Percentiles rank a stretch among this genome's conserved stretches.
Conservation (phyloP, 2,113 vertebrate species). For the Hippopotamus amphibius region DNA sequence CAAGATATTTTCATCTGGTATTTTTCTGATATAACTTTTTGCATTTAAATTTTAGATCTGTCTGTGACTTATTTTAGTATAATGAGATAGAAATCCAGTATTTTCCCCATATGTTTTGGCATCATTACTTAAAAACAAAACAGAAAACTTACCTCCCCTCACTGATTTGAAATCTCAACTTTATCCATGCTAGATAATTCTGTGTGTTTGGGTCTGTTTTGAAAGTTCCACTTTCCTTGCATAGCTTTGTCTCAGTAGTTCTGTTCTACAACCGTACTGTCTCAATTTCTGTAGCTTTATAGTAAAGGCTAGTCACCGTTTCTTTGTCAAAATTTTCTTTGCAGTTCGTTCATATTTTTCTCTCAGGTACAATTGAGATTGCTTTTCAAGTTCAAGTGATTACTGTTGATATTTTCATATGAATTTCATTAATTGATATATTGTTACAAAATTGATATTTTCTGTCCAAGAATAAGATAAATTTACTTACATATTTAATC, state of each 20-base stretch:
- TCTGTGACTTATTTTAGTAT: neutral
- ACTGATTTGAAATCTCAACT: neutral
- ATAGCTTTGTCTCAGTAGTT: neutral
- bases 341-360: neutral
- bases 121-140: neutral
- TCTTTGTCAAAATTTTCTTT: slow-evolving; percentile 33
- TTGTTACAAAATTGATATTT: slow-evolving; percentile 22
- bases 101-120: neutral
- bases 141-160: neutral
- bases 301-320: neutral
- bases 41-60: slow-evolving; percentile 29
- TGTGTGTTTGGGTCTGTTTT: neutral
- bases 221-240: neutral
- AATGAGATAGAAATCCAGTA: neutral
- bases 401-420: neutral
- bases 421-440: neutral
- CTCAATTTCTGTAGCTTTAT: neutral
- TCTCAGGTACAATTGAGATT: neutral
- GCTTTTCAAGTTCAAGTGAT: slow-evolving; percentile 50
- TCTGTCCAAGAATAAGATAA: neutral
- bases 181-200: neutral
- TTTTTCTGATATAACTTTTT: slow-evolving; percentile 48
- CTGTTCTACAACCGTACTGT: neutral
- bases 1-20: neutral
- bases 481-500: neutral